phyloP scores from a whole-genome alignment of 2,797 vertebrate species.

The Oophaga sylvatica region DNA sequence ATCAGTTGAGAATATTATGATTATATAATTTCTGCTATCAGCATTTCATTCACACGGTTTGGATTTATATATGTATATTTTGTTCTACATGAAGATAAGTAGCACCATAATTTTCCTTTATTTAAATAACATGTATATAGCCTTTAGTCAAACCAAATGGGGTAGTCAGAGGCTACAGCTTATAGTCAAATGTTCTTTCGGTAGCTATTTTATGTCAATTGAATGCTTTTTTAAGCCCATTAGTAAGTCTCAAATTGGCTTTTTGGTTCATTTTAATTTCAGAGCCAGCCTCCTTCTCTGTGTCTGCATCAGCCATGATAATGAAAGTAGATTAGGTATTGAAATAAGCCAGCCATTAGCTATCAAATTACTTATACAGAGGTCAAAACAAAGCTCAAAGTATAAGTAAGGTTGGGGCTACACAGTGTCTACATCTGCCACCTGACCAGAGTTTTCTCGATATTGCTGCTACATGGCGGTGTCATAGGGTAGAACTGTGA shows the following conservation, averaged over 20 bases:
- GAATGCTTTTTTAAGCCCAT: neutral
- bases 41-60: neutral
- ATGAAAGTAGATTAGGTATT: no score
- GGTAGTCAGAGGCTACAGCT: neutral
- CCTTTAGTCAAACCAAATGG: neutral
- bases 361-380: no score
- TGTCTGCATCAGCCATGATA: no score
- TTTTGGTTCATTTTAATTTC: no score
- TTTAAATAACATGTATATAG: neutral
- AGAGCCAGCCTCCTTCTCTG: no score
- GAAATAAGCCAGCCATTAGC: no score
- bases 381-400: no score
- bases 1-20: neutral
- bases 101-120: neutral
- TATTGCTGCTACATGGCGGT: no score
- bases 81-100: neutral
- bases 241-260: neutral
- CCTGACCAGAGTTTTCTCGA: no score
- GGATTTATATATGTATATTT: neutral
- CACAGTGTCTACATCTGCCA: no score
- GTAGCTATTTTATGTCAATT: neutral
- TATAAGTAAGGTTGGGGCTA: no score
- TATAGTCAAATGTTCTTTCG: neutral
- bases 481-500: no score
- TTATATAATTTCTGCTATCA: neutral